Conservation (phyloP, 2,888 invertebrate species). For the Crioceris asparagi region DNA sequence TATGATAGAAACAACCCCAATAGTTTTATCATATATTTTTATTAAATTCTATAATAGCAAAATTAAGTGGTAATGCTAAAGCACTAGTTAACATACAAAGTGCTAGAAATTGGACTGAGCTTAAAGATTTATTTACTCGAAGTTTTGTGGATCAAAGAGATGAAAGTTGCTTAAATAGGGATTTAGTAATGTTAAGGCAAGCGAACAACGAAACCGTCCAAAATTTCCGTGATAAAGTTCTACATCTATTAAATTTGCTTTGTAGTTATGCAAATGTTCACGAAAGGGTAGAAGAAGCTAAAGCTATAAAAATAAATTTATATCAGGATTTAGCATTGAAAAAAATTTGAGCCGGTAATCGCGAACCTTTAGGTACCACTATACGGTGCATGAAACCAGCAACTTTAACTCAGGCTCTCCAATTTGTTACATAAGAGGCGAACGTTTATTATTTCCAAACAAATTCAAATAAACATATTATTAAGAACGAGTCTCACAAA, state of each 20-base stretch:
- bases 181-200: slow-evolving; percentile 15
- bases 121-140: slow-evolving; percentile 7
- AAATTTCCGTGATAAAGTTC: slow-evolving; percentile 13
- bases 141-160: slow-evolving; percentile 16
- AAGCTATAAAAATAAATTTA: slow-evolving; percentile 7
- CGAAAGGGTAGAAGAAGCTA: slow-evolving; percentile 5
- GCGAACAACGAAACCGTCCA: slow-evolving; percentile 12
- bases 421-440: slow-evolving; percentile 6
- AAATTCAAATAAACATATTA: too few species aligned
- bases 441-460: slow-evolving; percentile 5
- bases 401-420: slow-evolving; percentile 3
- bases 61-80: slow-evolving; percentile 10
- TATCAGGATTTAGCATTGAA: slow-evolving; percentile 8
- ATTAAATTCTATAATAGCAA: too few species aligned
- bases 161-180: slow-evolving; percentile 15
- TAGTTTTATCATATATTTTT: too few species aligned
- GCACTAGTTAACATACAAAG: slow-evolving; percentile 11
- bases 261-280: slow-evolving; percentile 9
- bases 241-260: slow-evolving; percentile 10
- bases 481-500: too few species aligned
- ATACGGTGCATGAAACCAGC: slow-evolving; percentile 8
- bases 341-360: slow-evolving; percentile 6
- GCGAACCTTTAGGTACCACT: slow-evolving; percentile 7
- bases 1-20: too few species aligned
- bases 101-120: slow-evolving; percentile 5